A percentile compares a stretch with the other conserved stretches of the same genome.
Evolutionary conservation across 2,113 vertebrate species (phyloP).

Genomic region (Erythrocercus mccallii): DNA sequence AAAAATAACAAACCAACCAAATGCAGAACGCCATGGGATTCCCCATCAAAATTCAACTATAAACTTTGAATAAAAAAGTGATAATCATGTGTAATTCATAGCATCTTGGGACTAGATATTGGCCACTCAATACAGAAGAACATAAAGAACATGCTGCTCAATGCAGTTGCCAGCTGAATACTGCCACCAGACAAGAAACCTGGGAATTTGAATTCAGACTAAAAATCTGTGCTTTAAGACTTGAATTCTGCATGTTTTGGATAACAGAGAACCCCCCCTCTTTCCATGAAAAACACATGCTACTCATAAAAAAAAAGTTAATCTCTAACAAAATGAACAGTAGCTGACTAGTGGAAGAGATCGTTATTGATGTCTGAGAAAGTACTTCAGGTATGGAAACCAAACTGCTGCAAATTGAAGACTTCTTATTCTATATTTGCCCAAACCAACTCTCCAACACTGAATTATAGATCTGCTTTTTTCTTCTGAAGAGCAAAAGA

Average conservation of each 20-base stretch:
- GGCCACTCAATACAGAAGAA: neutral
- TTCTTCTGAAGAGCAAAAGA: neutral
- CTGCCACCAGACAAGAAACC: neutral
- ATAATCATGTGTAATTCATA: neutral
- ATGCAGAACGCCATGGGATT: neutral
- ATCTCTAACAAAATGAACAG: neutral
- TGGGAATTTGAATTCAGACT: neutral
- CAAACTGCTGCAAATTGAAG: constrained; percentile 43
- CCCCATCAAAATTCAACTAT: neutral
- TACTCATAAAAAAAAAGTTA: neutral
- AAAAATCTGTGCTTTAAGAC: neutral
- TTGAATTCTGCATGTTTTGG: neutral
- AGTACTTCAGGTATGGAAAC: neutral
- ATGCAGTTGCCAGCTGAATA: neutral
- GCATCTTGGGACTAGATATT: neutral
- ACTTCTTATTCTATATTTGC: constrained; percentile 16
- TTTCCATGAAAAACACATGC: neutral
- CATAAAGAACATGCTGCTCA: neutral
- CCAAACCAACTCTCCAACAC: constrained; percentile 43
- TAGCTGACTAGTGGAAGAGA: neutral
- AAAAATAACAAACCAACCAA: neutral
- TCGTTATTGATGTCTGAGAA: neutral
- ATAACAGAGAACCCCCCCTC: neutral
- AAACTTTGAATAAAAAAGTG: neutral
- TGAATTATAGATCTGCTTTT: neutral